These are phyloP conservation scores for Polyommatus iphigenia DNA, from an alignment of 2,888 invertebrate genomes.

Conservation along the genomic window DNA sequence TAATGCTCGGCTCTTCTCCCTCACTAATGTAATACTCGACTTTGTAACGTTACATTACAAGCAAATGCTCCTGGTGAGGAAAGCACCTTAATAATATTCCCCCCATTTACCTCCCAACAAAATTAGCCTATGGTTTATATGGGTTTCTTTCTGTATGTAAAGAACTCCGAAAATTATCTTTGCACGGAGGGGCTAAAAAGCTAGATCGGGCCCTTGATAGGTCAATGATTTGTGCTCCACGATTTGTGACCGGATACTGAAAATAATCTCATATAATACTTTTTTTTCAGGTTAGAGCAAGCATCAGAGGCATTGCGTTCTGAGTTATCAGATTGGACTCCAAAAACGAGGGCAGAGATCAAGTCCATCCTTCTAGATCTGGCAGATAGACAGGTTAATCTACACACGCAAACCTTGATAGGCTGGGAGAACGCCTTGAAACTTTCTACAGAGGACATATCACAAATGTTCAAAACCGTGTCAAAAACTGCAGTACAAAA, in stretches of 20 bases:
- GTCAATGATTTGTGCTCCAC: neutral
- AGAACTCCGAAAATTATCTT: too few relatives aligned
- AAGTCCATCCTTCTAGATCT: slow-evolving; percentile 59
- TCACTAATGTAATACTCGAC: too few relatives aligned
- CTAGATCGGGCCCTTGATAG: too few relatives aligned
- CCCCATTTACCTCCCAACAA: too few relatives aligned
- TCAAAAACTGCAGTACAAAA: slow-evolving; percentile 67
- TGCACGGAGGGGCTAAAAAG: too few relatives aligned
- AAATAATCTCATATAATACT: neutral
- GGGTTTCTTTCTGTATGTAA: too few relatives aligned
- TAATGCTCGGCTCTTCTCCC: too few relatives aligned
- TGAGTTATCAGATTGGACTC: slow-evolving; percentile 66
- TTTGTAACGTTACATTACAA: too few relatives aligned
- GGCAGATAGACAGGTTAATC: slow-evolving; percentile 58
- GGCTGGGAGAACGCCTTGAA: slow-evolving; percentile 66
- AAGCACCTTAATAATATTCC: too few relatives aligned
- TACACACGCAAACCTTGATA: slow-evolving; percentile 54
- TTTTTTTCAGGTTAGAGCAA: slow-evolving; percentile 59
- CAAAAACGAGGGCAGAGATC: slow-evolving; percentile 62
- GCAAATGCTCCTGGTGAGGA: too few relatives aligned
- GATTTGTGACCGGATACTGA: neutral
- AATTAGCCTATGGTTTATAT: too few relatives aligned
- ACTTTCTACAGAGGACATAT: slow-evolving; percentile 54
- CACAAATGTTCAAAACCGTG: slow-evolving; percentile 67
- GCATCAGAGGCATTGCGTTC: slow-evolving; percentile 68